A percentile compares a stretch with the other conserved stretches of the same genome.
Evolutionary conservation across 2,113 vertebrate genomes (phyloP).

Genomic region (Petrocephalus microphthalmus): DNA sequence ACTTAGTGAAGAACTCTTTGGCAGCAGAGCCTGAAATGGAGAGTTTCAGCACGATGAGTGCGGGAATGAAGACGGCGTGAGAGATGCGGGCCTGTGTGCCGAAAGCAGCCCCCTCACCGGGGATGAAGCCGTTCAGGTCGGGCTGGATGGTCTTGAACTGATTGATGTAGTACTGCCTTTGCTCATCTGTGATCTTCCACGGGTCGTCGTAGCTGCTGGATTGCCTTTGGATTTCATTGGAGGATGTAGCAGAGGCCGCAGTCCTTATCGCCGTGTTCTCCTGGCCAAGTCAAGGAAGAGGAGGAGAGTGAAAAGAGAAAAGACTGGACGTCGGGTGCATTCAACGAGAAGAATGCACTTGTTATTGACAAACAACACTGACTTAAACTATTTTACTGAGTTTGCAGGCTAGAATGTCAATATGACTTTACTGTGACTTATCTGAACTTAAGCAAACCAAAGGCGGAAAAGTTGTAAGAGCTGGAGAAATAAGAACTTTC

Average conservation of each 20-base stretch:
- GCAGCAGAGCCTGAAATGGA: slow-evolving; percentile 67
- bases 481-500: background rate
- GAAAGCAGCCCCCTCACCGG: slow-evolving; percentile 65
- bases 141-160: slow-evolving; percentile 99
- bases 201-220: slow-evolving; percentile 93
- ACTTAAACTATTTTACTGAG: background rate
- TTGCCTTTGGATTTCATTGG: slow-evolving; percentile 97
- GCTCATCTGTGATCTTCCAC: slow-evolving; percentile 99
- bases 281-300: slow-evolving; percentile 28
- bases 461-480: background rate
- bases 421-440: background rate
- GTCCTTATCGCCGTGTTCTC: slow-evolving; percentile 86
- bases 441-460: background rate
- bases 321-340: background rate
- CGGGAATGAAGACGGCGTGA: background rate
- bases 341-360: background rate
- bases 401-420: background rate
- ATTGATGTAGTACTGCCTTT: slow-evolving; percentile 99
- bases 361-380: background rate
- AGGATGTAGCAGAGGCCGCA: slow-evolving; percentile 75
- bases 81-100: background rate
- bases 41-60: background rate
- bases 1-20: slow-evolving; percentile 84
- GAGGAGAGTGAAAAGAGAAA: background rate
- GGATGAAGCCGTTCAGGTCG: slow-evolving; percentile 96